Evolutionary conservation across 1,140 invertebrate species (phyloP), one percentile per base, ranked within the genome.

Genomic region (Halictus rubicundus): DNA sequence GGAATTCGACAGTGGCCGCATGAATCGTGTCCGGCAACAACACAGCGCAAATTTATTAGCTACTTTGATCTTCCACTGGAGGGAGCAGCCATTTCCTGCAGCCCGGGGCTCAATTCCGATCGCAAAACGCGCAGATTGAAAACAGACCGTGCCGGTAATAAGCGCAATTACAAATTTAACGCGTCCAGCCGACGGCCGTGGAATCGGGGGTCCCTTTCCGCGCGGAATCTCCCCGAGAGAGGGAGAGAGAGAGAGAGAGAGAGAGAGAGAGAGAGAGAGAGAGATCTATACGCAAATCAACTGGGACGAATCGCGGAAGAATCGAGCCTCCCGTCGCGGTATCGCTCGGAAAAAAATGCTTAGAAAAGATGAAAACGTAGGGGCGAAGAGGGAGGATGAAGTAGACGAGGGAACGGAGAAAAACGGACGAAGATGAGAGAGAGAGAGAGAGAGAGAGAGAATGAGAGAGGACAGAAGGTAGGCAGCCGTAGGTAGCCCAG

Each of bases 101-200:
- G 42, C 73, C 39, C 63, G n/a, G 16, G 74, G 65, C 39, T 52
- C 23, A 46, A 60, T 19, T 19, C n/a, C 27, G n/a, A 59, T 70
- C 21, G 75, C 75, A 25, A 64, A 25, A 78, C 54, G 61, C 42
- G 63, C 54, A 16, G 27, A 60, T 68, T 68, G 78, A 85, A 84
- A 64, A 64, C 73, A n/a, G 68, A 57, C 32, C 71, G 64, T 10
- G 25, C 19, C 23, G 32, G 71, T 87, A 88, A 87, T 85, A 87
- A 88, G 80, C 65, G 39, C 81, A 88, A 88, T 88, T 88, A 88
- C 80, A 68, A 85, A 87, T 88, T 88, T 88, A 85, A 83, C 86
- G 80, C 86, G 75, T 81, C 73, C 68, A 60, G 25, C 32, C 63
- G 63, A 69, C 66, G 63, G 49, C 23, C 57, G 32, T 39, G 25